Percentiles rank a stretch among this genome's conserved stretches.
phyloP scores from a whole-genome alignment of 1,140 invertebrate species.

The Pogonognathellus flavescens region DNA sequence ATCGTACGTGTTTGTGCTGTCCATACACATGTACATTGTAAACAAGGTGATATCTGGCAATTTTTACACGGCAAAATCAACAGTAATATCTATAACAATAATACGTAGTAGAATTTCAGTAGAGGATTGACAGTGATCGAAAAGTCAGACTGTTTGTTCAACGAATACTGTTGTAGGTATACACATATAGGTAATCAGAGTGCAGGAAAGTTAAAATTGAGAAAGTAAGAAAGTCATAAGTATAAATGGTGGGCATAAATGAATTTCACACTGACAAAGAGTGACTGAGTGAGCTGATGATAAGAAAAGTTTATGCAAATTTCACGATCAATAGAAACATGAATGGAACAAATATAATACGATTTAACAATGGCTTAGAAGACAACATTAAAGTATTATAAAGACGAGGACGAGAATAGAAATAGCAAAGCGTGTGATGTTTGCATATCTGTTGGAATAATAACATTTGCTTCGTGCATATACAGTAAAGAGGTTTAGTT shows the following conservation, averaged over 20 bases:
- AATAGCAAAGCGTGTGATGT: neutral
- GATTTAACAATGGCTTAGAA: conserved; percentile 23
- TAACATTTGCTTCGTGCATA: neutral
- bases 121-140: conserved; percentile 10
- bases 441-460: conserved; percentile 1
- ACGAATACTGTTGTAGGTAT: neutral
- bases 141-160: neutral
- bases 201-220: too few species aligned
- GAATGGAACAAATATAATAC: conserved; percentile 11
- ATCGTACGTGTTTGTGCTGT: neutral
- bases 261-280: conserved; percentile 39
- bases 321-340: conserved; percentile 22
- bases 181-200: too few species aligned
- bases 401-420: conserved; percentile 21
- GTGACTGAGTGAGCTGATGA: conserved; percentile 23
- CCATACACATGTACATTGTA: too few species aligned
- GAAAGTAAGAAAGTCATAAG: neutral
- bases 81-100: neutral
- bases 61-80: too few species aligned
- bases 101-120: neutral
- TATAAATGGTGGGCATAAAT: conserved; percentile 1
- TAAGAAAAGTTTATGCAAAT: conserved; percentile 48
- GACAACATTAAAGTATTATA: conserved; percentile 14
- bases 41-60: too few species aligned
- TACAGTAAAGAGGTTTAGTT: neutral